A percentile compares a stretch with the other conserved stretches of the same genome.
phyloP scores from a whole-genome alignment of 2,797 vertebrate genomes.

The Sebastes kiyomatsui region DNA sequence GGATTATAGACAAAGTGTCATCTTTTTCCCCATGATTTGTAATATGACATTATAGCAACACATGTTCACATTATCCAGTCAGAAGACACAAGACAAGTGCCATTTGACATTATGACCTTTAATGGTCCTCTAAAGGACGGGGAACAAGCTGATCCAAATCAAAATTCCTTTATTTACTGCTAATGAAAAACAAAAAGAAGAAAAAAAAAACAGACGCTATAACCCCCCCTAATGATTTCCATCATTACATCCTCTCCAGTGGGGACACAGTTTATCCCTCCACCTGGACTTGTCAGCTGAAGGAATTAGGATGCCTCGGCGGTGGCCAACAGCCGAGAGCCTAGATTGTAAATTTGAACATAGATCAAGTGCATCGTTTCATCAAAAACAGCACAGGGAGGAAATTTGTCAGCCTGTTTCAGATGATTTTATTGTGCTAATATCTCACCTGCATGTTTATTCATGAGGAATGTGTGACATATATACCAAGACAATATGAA shows the following conservation, averaged over 20 bases:
- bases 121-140: neutral
- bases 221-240: conserved; percentile 23
- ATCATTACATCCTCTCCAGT: conserved; percentile 47
- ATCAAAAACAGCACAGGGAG: conserved; percentile 19
- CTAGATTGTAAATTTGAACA: conserved; percentile 42
- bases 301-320: conserved; percentile 62
- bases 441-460: conserved; percentile 1
- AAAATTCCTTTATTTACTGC: neutral
- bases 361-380: conserved; percentile 43
- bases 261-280: conserved; percentile 61
- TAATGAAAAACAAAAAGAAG: neutral
- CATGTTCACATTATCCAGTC: neutral
- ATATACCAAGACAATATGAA: neutral
- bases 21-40: neutral
- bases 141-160: neutral
- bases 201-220: neutral
- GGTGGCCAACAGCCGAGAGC: conserved; percentile 32
- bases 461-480: neutral
- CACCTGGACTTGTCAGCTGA: conserved; percentile 74
- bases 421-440: neutral
- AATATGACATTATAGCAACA: neutral
- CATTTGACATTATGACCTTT: neutral
- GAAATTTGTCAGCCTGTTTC: conserved; percentile 18
- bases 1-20: neutral
- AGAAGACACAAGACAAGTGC: neutral